These are phyloP conservation scores for Villa cingulata DNA, from an alignment of 2,888 invertebrate genomes.

Conservation along the genomic window DNA sequence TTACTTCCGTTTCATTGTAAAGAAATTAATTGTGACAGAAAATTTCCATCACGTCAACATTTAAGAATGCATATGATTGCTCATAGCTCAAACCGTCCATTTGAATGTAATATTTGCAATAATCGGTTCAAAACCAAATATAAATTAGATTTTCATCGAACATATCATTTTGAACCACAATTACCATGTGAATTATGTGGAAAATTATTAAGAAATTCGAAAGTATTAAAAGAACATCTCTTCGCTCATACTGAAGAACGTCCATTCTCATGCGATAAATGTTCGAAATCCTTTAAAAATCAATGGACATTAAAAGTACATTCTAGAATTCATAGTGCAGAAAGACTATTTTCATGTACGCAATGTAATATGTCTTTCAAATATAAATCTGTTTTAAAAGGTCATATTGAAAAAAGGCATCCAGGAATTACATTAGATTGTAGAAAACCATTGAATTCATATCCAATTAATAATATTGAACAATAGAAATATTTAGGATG, in stretches of 20 bases:
- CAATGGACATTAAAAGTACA: background rate
- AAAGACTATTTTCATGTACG: background rate
- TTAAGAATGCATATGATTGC: background rate
- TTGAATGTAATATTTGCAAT: background rate
- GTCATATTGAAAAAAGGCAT: background rate
- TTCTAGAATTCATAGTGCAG: background rate
- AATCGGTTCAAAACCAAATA: background rate
- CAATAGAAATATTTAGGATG: no score
- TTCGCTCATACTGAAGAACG: background rate
- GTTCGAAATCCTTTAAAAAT: background rate
- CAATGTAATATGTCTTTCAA: background rate
- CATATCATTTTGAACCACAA: slow-evolving; percentile 2
- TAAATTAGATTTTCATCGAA: background rate
- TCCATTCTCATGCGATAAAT: background rate
- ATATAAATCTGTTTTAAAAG: background rate
- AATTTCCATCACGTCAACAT: background rate
- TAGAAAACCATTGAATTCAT: no score
- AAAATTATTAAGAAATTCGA: background rate
- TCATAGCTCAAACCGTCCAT: background rate
- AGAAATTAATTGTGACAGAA: background rate
- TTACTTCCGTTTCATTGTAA: background rate
- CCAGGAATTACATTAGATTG: no score
- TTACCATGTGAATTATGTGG: slow-evolving; percentile 2
- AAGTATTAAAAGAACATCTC: background rate
- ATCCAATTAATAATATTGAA: no score